phyloP scores from a whole-genome alignment of 2,797 vertebrate species.

The Rhynchonycteris naso region DNA sequence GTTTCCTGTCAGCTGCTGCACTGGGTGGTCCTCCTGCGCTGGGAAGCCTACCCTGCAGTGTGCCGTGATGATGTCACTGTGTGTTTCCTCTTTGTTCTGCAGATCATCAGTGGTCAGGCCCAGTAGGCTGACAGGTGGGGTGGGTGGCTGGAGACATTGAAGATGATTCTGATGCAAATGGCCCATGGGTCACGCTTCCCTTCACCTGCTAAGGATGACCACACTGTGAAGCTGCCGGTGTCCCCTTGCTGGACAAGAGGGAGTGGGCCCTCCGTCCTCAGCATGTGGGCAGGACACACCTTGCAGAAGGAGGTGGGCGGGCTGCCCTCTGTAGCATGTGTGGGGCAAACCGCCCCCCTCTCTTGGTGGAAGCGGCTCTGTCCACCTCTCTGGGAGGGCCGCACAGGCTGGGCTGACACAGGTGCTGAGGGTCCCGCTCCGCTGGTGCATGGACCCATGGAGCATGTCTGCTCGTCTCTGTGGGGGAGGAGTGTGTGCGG shows the following conservation, averaged over 20 bases:
- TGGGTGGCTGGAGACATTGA: no score
- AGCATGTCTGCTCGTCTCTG: background rate
- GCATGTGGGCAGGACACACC: no score
- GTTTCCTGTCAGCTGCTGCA: background rate
- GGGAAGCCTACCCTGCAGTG: background rate
- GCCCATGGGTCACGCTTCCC: background rate
- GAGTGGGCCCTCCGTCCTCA: no score
- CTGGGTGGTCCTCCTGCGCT: background rate
- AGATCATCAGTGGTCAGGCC: background rate
- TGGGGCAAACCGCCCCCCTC: background rate
- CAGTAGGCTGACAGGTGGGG: background rate
- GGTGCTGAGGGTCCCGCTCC: background rate
- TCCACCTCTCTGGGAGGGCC: fast-evolving
- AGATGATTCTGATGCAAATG: background rate
- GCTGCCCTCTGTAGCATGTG: background rate
- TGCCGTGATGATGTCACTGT: no score
- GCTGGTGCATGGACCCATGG: fast-evolving
- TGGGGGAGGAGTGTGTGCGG: fast-evolving
- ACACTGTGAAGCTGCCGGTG: no score
- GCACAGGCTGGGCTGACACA: fast-evolving
- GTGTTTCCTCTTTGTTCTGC: background rate
- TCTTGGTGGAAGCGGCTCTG: background rate
- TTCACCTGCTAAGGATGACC: no score
- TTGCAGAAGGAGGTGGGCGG: background rate
- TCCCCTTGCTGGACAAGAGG: no score